phyloP scores from a whole-genome alignment of 2,888 invertebrate species.

The Stegana nigrithorax region DNA sequence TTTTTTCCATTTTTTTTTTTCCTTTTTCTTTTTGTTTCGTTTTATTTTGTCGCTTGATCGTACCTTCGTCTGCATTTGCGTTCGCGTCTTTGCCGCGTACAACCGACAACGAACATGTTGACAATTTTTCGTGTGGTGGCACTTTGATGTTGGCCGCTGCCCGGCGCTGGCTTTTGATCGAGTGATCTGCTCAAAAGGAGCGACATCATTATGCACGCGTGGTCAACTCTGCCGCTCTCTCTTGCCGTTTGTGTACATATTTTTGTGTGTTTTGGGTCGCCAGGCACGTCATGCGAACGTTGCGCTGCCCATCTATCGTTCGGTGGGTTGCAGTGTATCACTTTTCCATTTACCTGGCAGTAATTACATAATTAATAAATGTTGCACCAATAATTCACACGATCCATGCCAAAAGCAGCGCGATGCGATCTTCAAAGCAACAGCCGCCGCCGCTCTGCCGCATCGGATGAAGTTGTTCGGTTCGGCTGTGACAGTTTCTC shows the following conservation, averaged over 20 bases:
- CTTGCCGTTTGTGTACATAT: background rate
- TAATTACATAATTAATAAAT: conserved; percentile 18
- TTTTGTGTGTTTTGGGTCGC: background rate
- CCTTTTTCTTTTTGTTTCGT: conserved; percentile 15
- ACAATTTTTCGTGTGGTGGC: conserved; percentile 58
- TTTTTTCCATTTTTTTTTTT: conserved; percentile 18
- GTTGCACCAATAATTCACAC: conserved; percentile 14
- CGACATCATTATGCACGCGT: conserved; percentile 62
- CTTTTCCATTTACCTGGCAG: conserved; percentile 25
- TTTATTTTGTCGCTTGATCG: background rate
- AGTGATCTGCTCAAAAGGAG: conserved; percentile 54
- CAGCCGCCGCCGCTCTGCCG: background rate
- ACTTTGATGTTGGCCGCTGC: conserved; percentile 44
- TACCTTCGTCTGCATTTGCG: conserved; percentile 21
- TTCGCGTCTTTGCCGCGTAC: background rate
- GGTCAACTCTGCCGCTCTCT: conserved; percentile 49
- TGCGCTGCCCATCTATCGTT: conserved; percentile 11
- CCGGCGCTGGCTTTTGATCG: conserved; percentile 56
- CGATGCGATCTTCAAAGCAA: background rate
- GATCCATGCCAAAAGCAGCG: background rate
- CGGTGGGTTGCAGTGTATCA: conserved; percentile 8
- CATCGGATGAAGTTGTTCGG: background rate
- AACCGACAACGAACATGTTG: conserved; percentile 53
- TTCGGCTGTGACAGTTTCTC: background rate
- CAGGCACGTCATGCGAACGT: background rate